Conservation (phyloP, 2,113 vertebrate genomes). For the Channa maculata region DNA sequence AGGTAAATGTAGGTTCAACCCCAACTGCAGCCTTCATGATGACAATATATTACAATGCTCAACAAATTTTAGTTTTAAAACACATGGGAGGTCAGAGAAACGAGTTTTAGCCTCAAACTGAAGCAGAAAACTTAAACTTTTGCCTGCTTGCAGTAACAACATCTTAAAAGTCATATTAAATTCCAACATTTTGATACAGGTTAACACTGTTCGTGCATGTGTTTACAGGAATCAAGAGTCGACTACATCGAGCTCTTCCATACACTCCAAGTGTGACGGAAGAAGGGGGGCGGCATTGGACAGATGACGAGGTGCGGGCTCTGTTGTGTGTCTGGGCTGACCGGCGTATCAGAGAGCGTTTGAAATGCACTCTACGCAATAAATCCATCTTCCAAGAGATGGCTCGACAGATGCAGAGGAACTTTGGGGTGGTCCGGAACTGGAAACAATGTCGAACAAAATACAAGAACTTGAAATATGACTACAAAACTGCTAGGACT, state of each 20-base stretch:
- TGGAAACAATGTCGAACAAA: constrained; percentile 96
- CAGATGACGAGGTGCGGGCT: constrained; percentile 89
- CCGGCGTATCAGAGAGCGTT: constrained; percentile 84
- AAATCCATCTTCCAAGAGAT: constrained; percentile 94
- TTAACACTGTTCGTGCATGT: constrained; percentile 5
- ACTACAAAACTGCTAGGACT: constrained; percentile 89
- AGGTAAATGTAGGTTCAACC: constrained; percentile 73
- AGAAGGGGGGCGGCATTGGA: constrained; percentile 92
- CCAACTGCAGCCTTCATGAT: constrained; percentile 9
- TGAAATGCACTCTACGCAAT: constrained; percentile 90
- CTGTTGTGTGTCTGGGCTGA: constrained; percentile 90
- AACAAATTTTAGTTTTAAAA: constrained; percentile 14
- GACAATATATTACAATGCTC: neutral
- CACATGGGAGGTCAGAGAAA: neutral
- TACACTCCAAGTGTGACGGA: constrained; percentile 82
- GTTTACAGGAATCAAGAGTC: constrained; percentile 71
- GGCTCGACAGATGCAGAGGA: constrained; percentile 87
- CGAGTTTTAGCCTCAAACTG: neutral
- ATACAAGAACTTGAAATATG: constrained; percentile 93
- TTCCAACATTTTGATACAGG: neutral
- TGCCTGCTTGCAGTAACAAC: no score
- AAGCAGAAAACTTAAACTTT: neutral
- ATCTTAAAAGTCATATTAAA: neutral
- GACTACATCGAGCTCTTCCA: constrained; percentile 64
- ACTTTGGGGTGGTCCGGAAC: constrained; percentile 89